These are phyloP conservation scores for Tetheella fluctuosa DNA, from an alignment of 2,888 invertebrate species.

Conservation along the genomic window DNA sequence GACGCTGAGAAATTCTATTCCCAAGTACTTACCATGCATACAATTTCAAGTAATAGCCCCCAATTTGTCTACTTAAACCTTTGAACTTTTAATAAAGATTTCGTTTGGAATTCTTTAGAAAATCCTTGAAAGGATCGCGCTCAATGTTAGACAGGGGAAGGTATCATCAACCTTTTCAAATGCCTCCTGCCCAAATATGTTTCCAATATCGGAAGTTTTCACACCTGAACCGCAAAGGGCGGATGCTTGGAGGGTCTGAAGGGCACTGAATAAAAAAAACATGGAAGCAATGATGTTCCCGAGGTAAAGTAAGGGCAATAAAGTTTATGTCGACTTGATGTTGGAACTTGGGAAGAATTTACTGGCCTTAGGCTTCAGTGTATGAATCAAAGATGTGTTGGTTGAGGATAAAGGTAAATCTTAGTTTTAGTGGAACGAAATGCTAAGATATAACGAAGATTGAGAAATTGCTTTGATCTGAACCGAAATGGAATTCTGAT, in stretches of 20 bases:
- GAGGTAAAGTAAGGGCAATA: conserved; percentile 7
- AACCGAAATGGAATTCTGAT: background rate
- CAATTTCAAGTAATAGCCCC: conserved; percentile 2
- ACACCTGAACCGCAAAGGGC: conserved; percentile 13
- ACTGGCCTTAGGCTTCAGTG: background rate
- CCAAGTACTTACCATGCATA: conserved; percentile 5
- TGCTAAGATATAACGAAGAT: background rate
- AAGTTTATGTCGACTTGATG: conserved; percentile 10
- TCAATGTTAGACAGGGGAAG: background rate
- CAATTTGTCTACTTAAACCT: conserved; percentile 9
- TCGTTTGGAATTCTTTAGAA: background rate
- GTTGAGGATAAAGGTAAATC: background rate
- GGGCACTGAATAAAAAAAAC: conserved; percentile 13
- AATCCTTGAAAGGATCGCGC: background rate
- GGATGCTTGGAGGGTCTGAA: background rate
- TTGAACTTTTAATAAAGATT: conserved; percentile 9
- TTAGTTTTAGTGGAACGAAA: background rate
- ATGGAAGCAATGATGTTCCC: conserved; percentile 9
- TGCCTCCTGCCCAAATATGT: conserved; percentile 7
- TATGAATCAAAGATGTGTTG: conserved; percentile 7
- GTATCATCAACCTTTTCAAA: background rate
- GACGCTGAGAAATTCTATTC: conserved; percentile 1
- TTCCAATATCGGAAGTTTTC: conserved; percentile 13
- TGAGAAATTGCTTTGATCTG: background rate
- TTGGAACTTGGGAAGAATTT: conserved; percentile 6